Evolutionary conservation across 2,888 invertebrate species (phyloP).

Genomic region (Tenthredo mesomela): DNA sequence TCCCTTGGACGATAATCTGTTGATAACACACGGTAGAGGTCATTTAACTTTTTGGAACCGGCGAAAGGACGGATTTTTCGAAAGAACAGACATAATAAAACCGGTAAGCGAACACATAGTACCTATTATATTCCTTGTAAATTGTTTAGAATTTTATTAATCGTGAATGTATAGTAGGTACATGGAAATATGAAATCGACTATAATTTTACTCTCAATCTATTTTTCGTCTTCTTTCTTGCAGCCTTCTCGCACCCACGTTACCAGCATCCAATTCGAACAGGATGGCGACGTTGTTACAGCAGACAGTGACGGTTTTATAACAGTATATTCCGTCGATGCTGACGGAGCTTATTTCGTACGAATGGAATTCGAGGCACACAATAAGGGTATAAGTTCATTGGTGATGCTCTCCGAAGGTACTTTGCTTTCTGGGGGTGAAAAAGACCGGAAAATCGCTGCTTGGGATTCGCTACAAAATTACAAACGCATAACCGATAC

Average conservation of each 20-base stretch:
- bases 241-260: slow-evolving; percentile 91
- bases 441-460: slow-evolving; percentile 93
- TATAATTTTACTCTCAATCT: slow-evolving; percentile 19
- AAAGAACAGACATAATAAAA: slow-evolving; percentile 93
- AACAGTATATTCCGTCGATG: slow-evolving; percentile 93
- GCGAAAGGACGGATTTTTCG: slow-evolving; percentile 94
- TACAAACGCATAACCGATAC: slow-evolving; percentile 94
- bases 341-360: slow-evolving; percentile 93
- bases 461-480: slow-evolving; percentile 95
- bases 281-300: slow-evolving; percentile 95
- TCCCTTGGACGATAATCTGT: slow-evolving; percentile 93
- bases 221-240: slow-evolving; percentile 62
- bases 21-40: slow-evolving; percentile 95
- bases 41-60: slow-evolving; percentile 96
- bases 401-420: slow-evolving; percentile 94
- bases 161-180: slow-evolving; percentile 37
- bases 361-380: slow-evolving; percentile 94
- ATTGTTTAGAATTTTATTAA: background rate
- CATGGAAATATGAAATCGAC: slow-evolving; percentile 45
- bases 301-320: slow-evolving; percentile 96
- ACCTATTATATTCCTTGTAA: no score
- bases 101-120: slow-evolving; percentile 81
- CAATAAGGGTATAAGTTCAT: slow-evolving; percentile 91
- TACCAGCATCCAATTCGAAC: slow-evolving; percentile 93
- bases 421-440: slow-evolving; percentile 95